Evolutionary conservation across 2,888 invertebrate genomes (phyloP), one percentile per base, ranked within the genome.

Genomic region (Coleophora deauratella): DNA sequence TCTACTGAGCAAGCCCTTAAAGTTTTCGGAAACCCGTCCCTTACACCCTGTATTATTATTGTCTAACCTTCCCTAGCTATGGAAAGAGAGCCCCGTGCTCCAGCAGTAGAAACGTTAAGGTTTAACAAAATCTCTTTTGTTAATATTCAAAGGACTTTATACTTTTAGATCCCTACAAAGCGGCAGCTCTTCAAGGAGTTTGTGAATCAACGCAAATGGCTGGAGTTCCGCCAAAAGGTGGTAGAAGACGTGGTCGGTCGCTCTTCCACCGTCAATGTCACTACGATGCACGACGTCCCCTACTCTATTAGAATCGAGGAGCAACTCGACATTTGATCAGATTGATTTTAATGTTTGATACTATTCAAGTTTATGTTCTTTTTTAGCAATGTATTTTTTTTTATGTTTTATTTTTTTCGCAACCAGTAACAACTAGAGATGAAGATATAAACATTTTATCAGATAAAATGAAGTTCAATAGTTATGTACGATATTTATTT

Each of bases 231-330:
- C 37, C 79, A 86, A 9, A 71, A 79, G 42, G 56, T 90, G 36
- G 78, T 88, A 0, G 58, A 75, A 4, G 85, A 87, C 37, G 74
- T 89, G 14, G 60, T 89, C 10, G 66, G 72, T 2, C 72, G 86
- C 9, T 79, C 78, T 41, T 79, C 77, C 39, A 70, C 85, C 10
- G 80, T 79, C 38, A 89, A 88, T 58, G 81, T 74, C 58, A 90
- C 90, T 9, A 86, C 86, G 1, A 71, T 87, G 9, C 88, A 90
- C 42, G 90, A 91, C 38, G 89, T 91, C 9, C 91, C 91, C 0
- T 90, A 90, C 57, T 89, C 89, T 27, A 88, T 90, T 44, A 76
- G 90, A 14, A 86, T 90, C 66, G 84, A 84, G 38, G 87, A 89
- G 59, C 79, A 84, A 73, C 56, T 76, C 3, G 79, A 85, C 47